These are phyloP conservation scores for Arrhopalites spinosus DNA, from an alignment of 2,888 invertebrate genomes.

Conservation along the genomic window DNA sequence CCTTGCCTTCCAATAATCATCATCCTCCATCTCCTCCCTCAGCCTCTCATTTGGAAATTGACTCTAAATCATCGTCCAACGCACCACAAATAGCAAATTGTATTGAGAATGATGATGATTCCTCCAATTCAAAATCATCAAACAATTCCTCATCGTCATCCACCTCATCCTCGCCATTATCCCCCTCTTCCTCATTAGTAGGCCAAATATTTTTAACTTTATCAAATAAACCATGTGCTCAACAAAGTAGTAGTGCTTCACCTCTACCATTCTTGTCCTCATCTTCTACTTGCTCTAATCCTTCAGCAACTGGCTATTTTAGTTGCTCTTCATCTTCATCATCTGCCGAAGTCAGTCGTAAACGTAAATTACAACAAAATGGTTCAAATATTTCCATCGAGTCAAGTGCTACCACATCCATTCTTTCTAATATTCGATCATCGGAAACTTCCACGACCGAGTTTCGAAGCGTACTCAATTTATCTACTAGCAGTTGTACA, in stretches of 20 bases:
- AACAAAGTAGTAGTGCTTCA: conserved; percentile 8
- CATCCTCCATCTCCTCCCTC: not conserved
- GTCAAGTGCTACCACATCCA: conserved; percentile 11
- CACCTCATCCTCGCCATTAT: conserved; percentile 42
- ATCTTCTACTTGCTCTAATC: not conserved
- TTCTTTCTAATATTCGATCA: not conserved
- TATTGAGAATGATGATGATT: conserved; percentile 5
- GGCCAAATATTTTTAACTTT: conserved; percentile 6
- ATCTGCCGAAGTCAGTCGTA: conserved; percentile 3
- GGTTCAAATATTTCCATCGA: conserved; percentile 12
- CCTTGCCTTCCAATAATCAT: conserved; percentile 5
- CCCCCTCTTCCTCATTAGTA: conserved; percentile 35
- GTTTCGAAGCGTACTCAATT: not conserved
- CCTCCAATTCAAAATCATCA: conserved; percentile 2
- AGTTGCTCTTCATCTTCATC: not conserved
- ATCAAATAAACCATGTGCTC: conserved; percentile 19
- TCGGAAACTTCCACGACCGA: not conserved
- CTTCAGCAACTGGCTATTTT: not conserved
- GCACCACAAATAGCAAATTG: not conserved
- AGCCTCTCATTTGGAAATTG: not conserved
- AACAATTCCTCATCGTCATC: conserved; percentile 49
- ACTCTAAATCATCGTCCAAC: conserved; percentile 8
- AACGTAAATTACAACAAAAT: conserved; percentile 21
- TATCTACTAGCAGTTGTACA: not conserved
- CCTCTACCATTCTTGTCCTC: conserved; percentile 25